Conservation (phyloP, 2,797 vertebrate genomes). For the Sebastes jordani region DNA sequence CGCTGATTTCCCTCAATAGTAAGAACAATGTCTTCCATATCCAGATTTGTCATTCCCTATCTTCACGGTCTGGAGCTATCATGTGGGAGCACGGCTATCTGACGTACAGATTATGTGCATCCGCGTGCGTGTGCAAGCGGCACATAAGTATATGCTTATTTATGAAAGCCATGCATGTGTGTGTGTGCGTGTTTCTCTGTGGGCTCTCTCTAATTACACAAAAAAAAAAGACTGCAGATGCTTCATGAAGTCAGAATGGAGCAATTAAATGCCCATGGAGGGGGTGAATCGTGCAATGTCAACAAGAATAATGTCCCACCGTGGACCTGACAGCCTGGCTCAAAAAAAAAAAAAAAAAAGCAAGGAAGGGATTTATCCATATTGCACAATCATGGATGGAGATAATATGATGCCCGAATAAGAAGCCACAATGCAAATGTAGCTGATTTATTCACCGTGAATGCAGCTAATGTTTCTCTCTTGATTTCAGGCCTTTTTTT, state of each 20-base stretch:
- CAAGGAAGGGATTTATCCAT: conserved; percentile 35
- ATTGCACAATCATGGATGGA: conserved; percentile 25
- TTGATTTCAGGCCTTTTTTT: conserved; percentile 32
- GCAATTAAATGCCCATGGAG: conserved; percentile 64
- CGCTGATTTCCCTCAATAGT: conserved; percentile 39
- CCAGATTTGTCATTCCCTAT: conserved; percentile 55
- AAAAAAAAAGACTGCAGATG: conserved; percentile 43
- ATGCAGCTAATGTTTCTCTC: conserved; percentile 24
- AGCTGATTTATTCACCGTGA: conserved; percentile 16
- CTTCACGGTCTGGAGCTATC: conserved; percentile 45
- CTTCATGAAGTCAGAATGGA: conserved; percentile 58
- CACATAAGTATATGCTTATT: conserved; percentile 30
- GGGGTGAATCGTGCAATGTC: conserved; percentile 52
- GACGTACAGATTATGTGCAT: conserved; percentile 42
- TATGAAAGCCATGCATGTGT: conserved; percentile 16
- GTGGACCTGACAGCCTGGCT: conserved; percentile 51
- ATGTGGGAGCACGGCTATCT: conserved; percentile 42
- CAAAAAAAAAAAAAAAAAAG: conserved; percentile 25
- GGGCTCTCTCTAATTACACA: conserved; percentile 36
- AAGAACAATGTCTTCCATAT: conserved; percentile 56
- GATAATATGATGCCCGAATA: conserved; percentile 33
- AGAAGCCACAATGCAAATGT: conserved; percentile 37
- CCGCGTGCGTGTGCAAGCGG: conserved; percentile 5
- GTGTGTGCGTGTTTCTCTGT: conserved; percentile 10
- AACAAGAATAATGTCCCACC: conserved; percentile 61